Base-by-base conservation (phyloP, 2,113 vertebrate genomes). In the Platanista minor region DNA sequence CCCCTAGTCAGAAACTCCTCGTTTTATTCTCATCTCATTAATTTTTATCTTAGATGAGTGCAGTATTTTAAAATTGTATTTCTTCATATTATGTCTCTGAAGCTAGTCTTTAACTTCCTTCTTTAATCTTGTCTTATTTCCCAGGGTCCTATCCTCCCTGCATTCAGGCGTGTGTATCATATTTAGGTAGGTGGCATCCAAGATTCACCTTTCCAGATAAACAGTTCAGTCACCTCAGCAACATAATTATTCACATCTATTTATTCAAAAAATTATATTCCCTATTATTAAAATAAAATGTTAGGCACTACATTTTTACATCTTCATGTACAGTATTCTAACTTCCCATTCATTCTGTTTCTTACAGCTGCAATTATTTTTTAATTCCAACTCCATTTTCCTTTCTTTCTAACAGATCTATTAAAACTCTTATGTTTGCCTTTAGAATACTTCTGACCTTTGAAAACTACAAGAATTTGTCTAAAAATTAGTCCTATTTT, bases 51-150 rank as follows among this genome's bases (percentile, higher is more conserved):
- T 87, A 78, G 31, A 59, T 93, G 77, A 86, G 81, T 88, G 9
- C 61, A 94, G 10, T 92, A 94, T 72, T 88, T 97, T 92, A 81
- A 95, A 61, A 57, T 87, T 92, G 94, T 96, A 89, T 97, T 94
- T 97, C 95, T 97, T 97, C 88, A 74, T 92, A 78, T 90, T 84
- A 85, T 95, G 66, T 94, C 93, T 95, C 88, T 90, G 46, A 94
- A 91, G 82, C 62, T 83, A 95, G 61, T 64, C 96, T 97, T 95
- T 97, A 98, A 97, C 96, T 49, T 93, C 91, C 96, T 97, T 96
- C 95, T 98, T 96, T 98, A 97, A 97, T 97, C 95, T 97, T 94
- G 93, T 98, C 97, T 98, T 94, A 94, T 97, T 98, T 87, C 97
- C 97, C 97, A 97, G 97, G 97, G 46, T 93, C 93, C 80, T 97